Conservation (phyloP, 2,113 vertebrate species). For the Ailurus styani region DNA sequence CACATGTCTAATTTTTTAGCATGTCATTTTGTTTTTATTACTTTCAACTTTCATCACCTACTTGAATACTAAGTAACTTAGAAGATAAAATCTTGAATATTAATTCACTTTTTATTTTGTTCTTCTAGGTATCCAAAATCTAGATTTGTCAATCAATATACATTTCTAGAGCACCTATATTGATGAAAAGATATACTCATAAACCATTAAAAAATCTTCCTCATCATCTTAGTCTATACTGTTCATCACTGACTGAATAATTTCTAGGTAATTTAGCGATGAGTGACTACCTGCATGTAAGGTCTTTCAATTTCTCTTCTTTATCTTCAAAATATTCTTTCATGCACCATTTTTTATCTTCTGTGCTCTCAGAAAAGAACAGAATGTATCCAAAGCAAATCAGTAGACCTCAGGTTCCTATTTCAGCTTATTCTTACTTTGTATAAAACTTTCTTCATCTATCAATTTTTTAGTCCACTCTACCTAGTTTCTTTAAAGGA, state of each 20-base stretch:
- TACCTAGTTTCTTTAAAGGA: not conserved
- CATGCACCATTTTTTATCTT: not conserved
- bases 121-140: not conserved
- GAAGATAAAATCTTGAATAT: not conserved
- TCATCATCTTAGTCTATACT: not conserved
- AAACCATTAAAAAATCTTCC: not conserved
- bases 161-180: not conserved
- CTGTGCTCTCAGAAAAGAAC: not conserved
- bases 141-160: not conserved
- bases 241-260: not conserved
- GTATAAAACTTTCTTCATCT: not conserved
- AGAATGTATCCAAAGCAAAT: not conserved
- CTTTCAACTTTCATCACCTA: not conserved
- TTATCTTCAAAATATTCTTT: not conserved
- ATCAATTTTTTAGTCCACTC: not conserved
- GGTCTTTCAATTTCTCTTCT: not conserved
- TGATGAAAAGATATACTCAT: not conserved
- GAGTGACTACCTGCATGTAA: not conserved
- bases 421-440: not conserved
- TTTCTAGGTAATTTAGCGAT: not conserved
- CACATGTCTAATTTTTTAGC: not conserved
- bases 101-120: not conserved
- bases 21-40: not conserved
- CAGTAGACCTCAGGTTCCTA: not conserved
- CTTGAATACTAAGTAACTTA: not conserved